Evolutionary conservation across 2,888 invertebrate species (phyloP).

Genomic region (Ceratothoa steindachneri): DNA sequence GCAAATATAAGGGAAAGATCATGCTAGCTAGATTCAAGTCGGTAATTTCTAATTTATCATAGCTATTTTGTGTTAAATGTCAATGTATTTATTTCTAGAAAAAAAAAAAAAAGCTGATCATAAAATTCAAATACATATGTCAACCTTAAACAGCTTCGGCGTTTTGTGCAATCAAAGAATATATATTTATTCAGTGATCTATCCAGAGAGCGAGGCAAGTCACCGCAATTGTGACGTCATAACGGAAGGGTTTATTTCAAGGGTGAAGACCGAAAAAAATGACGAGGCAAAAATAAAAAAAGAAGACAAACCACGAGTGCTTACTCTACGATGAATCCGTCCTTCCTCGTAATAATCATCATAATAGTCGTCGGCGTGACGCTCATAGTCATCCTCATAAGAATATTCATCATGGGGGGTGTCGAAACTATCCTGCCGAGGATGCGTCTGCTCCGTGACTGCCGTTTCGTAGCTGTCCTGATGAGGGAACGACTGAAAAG

Average conservation of each 20-base stretch:
- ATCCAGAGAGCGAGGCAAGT: too few relatives aligned
- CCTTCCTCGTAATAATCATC: slow-evolving; percentile 26
- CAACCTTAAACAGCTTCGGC: too few relatives aligned
- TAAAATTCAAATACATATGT: slow-evolving; percentile 12
- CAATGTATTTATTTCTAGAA: too few relatives aligned
- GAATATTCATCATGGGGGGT: slow-evolving; percentile 40
- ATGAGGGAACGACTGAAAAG: slow-evolving; percentile 25
- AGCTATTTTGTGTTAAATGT: too few relatives aligned
- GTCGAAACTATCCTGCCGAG: slow-evolving; percentile 41
- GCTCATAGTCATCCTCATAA: slow-evolving; percentile 30
- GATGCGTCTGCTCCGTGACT: slow-evolving; percentile 25
- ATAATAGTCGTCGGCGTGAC: slow-evolving; percentile 35
- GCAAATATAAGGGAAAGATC: too few relatives aligned
- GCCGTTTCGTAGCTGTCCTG: slow-evolving; percentile 46
- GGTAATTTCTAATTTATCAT: too few relatives aligned
- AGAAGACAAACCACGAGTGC: too few relatives aligned
- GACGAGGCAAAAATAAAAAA: too few relatives aligned
- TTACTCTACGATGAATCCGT: slow-evolving; percentile 10
- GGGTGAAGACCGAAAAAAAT: not conserved
- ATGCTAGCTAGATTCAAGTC: too few relatives aligned
- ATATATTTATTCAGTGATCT: too few relatives aligned
- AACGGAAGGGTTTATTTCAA: slow-evolving; percentile 5
- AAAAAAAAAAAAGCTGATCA: not conserved
- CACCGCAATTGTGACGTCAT: slow-evolving; percentile 3
- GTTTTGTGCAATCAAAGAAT: too few relatives aligned